These are phyloP conservation scores for Drosophila mettleri DNA, from an alignment of 2,888 invertebrate genomes.

Conservation along the genomic window DNA sequence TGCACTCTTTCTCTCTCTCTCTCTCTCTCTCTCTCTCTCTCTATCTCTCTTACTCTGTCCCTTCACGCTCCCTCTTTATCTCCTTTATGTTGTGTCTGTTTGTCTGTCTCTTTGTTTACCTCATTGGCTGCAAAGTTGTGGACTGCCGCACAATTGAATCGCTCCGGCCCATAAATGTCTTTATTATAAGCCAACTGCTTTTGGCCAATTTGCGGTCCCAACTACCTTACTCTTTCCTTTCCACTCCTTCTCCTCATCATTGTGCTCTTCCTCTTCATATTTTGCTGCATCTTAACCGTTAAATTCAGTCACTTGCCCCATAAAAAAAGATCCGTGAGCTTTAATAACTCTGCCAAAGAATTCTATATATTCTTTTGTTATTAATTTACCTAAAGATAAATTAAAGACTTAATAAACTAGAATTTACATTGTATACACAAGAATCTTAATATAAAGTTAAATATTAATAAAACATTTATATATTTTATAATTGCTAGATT, in stretches of 20 bases:
- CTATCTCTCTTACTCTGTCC: background rate
- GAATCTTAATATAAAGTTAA: no score
- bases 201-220: slow-evolving; percentile 57
- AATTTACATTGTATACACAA: background rate
- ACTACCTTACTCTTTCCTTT: background rate
- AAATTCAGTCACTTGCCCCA: background rate
- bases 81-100: background rate
- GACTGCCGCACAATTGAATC: slow-evolving; percentile 66
- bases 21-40: background rate
- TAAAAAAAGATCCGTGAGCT: background rate
- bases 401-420: background rate
- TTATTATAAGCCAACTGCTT: slow-evolving; percentile 68
- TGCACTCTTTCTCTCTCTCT: background rate
- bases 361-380: no score
- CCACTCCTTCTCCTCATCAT: background rate
- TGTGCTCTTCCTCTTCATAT: background rate
- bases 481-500: no score
- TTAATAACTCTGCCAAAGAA: no score
- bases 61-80: background rate
- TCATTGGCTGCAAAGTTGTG: slow-evolving; percentile 52
- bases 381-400: no score
- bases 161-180: slow-evolving; percentile 68
- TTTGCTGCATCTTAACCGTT: background rate
- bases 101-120: background rate
- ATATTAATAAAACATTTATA: no score